Percentiles rank a stretch among this genome's conserved stretches.
Conservation (phyloP, 2,888 invertebrate species). For the Leptinotarsa peninsularis region DNA sequence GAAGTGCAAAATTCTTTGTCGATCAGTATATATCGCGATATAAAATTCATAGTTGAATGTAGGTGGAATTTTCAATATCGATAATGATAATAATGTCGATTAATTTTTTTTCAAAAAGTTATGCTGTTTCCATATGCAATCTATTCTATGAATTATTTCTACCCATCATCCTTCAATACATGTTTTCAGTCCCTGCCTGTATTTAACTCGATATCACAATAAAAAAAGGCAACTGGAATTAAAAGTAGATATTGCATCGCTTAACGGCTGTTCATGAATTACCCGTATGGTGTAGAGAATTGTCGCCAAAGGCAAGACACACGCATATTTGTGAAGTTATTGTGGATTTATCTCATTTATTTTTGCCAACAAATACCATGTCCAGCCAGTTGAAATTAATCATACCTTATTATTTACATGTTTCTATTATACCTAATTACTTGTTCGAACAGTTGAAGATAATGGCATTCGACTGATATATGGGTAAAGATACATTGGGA, state of each 20-base stretch:
- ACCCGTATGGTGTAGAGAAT: slow-evolving; percentile 19
- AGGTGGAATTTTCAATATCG: no score
- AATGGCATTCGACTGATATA: slow-evolving; percentile 15
- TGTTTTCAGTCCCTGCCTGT: no score
- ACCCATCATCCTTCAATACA: no score
- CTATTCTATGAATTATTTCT: no score
- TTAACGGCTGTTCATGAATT: slow-evolving; percentile 20
- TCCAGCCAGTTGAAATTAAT: slow-evolving; percentile 17
- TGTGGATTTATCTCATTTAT: slow-evolving; percentile 24
- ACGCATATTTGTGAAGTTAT: slow-evolving; percentile 12
- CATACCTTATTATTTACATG: slow-evolving; percentile 3
- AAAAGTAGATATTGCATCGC: neutral
- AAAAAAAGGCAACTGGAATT: neutral
- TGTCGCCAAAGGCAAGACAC: slow-evolving; percentile 22
- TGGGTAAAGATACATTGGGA: neutral
- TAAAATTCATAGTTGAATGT: no score
- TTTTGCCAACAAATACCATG: slow-evolving; percentile 25
- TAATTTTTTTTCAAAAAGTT: no score
- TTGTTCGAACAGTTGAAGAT: slow-evolving; percentile 5
- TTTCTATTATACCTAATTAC: slow-evolving; percentile 18
- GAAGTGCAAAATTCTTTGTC: no score
- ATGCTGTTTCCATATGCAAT: no score
- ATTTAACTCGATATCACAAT: neutral
- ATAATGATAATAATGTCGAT: no score
- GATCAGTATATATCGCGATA: no score